Base-by-base conservation (phyloP, 2,888 invertebrate species). In the Monochamus alternatus region DNA sequence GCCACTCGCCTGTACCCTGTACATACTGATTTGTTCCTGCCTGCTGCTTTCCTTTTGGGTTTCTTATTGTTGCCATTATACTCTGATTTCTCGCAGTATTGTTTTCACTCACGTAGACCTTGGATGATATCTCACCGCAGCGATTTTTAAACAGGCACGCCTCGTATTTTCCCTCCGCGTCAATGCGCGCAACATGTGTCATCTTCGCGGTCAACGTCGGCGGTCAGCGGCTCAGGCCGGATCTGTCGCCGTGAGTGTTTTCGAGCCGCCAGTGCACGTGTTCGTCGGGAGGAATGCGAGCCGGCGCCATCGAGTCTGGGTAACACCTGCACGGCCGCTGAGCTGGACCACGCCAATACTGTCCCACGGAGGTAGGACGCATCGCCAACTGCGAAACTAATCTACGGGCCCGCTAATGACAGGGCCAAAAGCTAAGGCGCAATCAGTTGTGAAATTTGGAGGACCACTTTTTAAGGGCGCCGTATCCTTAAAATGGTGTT, bases 251-350 rank as follows among this genome's bases (percentile, higher is more conserved):
- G 55, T 5, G 38, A 38, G 38, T 55, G 55, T 55, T 55, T 55
- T 55, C 55, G 55, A n/a, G 55, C 55, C 66, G 75, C 77, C 73
- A 81, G 80, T 87, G 87, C 87, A 87, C 87, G 91, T 91, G 91
- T 90, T 87, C 88, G 87, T 84, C 86, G 85, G 82, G 83, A 86
- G 91, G 91, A 92, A 92, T 92, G 91, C 89, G 90, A 89, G 89
- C 88, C 90, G 92, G 91, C 92, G 92, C 92, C 92, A 90, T 86
- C 89, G 87, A 91, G 92, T 92, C 92, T 92, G 90, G 86, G 89
- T 89, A 92, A 92, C 92, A 92, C 92, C 92, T 92, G 92, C 92
- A 90, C 90, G 82, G 83, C 80, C 71, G 77, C 55, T 74, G 75
- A 76, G 80, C 83, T 84, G 85, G 86, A 86, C 86, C 86, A 83